Evolutionary conservation across 2,888 invertebrate genomes (phyloP), one percentile per base, ranked within the genome.

Genomic region (Troides helena): DNA sequence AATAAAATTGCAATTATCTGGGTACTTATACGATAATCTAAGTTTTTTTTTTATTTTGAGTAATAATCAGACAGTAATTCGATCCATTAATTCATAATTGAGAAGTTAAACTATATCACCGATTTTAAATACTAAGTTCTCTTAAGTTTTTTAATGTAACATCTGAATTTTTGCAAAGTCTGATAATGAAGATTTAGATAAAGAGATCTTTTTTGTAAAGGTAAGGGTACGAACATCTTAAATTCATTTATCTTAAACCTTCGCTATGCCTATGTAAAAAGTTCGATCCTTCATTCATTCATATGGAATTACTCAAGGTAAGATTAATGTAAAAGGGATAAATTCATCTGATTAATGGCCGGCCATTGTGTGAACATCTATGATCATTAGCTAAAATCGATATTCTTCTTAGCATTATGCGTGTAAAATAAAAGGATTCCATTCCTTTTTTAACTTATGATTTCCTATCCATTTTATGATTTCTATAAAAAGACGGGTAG

Each of bases 291-390:
- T 14, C 60, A 53, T 67, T 67, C 61, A 61, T 62, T 53, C 46
- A 53, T 61, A 67, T 62, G 56, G 43, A 61, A 50, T 53, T 53
- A 21, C 58, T 46, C 62, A 62, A 18, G 18, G 18, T 18, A 68
- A 62, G 67, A 62, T 68, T 62, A 68, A 62, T 68, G 62, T 58
- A 30, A 6, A 53, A 21, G 18, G 25, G 57, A 62, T 64, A 62
- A 62, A 62, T 57, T 21, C 39, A 46, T 68, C 57, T 68, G 67
- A 68, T 68, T 68, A 68, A 68, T 68, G 56, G 43, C 25, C 4
- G 18, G 25, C 43, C 10, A 57, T 68, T 62, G 57, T 62, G 58
- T n/a, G 30, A 62, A 39, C 30, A 62, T 57, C 62, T 43, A 17
- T 23, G 7, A 65, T 23, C 57, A 23, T 58, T 58, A 58, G 57